Percentiles rank a stretch among this genome's conserved stretches.
Conservation (phyloP, 2,888 invertebrate species). For the Ophion obscuratus region DNA sequence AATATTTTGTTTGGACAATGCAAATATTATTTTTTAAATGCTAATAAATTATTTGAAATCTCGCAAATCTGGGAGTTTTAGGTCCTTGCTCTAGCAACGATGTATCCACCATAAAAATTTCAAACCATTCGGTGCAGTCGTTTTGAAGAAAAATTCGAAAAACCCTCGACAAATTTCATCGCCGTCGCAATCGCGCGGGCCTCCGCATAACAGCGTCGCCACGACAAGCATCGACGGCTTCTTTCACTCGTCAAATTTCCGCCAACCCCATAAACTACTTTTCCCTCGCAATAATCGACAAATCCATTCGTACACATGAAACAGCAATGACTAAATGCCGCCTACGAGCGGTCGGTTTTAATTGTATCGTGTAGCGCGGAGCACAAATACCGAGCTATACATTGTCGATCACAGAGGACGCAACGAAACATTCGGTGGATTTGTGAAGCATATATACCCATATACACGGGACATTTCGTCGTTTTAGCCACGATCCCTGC, state of each 20-base stretch:
- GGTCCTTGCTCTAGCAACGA: not conserved
- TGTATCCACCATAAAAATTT: not conserved
- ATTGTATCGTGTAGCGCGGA: slow-evolving; percentile 1
- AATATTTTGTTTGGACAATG: not conserved
- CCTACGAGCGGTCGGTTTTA: not conserved
- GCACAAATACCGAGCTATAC: slow-evolving; percentile 1
- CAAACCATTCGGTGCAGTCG: not conserved
- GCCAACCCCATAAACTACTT: not conserved
- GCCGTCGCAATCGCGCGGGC: not conserved
- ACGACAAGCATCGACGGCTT: not conserved
- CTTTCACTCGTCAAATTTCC: not conserved
- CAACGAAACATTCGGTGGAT: slow-evolving; percentile 22
- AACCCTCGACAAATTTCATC: not conserved
- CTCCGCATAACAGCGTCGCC: not conserved
- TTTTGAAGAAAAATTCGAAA: not conserved
- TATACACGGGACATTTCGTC: slow-evolving; percentile 3
- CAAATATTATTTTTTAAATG: not conserved
- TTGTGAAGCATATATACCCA: not conserved
- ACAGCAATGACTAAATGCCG: slow-evolving; percentile 4
- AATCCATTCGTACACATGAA: not conserved
- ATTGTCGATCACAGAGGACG: slow-evolving; percentile 22
- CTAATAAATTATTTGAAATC: not conserved
- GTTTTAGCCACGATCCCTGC: slow-evolving; percentile 21
- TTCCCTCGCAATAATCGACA: not conserved
- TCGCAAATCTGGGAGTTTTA: not conserved